These are phyloP conservation scores for Laterallus jamaicensis DNA, from an alignment of 2,113 vertebrate species.

Conservation along the genomic window DNA sequence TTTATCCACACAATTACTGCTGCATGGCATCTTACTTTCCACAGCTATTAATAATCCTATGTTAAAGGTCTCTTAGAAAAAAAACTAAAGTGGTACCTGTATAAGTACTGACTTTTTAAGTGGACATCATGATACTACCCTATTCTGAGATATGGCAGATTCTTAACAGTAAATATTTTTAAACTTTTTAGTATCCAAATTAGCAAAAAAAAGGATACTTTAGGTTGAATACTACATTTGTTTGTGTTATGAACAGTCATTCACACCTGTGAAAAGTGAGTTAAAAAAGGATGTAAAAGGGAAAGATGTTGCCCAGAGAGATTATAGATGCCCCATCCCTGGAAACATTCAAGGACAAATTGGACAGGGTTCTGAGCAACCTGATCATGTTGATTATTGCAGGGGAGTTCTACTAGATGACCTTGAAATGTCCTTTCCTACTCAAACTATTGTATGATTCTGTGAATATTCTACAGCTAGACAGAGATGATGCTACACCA, in stretches of 20 bases:
- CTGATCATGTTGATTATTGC: background rate
- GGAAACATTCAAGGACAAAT: background rate
- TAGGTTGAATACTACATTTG: background rate
- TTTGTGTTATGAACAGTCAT: background rate
- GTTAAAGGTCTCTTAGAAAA: background rate
- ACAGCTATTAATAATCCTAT: background rate
- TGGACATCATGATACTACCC: background rate
- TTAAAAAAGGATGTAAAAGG: background rate
- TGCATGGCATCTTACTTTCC: background rate
- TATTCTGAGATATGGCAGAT: background rate
- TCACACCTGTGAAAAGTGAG: background rate
- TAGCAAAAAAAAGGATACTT: background rate
- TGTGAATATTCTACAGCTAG: background rate
- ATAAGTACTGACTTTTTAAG: background rate
- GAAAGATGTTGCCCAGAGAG: background rate
- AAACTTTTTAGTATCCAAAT: background rate
- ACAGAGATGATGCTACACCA: background rate
- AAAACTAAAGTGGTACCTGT: background rate
- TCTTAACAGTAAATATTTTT: background rate
- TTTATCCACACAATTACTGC: background rate
- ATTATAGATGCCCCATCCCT: background rate
- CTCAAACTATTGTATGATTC: background rate
- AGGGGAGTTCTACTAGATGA: rapidly evolving
- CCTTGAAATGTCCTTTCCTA: background rate
- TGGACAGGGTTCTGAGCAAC: background rate